Conservation (phyloP, 2,888 invertebrate species). For the Drosophila greeni region DNA sequence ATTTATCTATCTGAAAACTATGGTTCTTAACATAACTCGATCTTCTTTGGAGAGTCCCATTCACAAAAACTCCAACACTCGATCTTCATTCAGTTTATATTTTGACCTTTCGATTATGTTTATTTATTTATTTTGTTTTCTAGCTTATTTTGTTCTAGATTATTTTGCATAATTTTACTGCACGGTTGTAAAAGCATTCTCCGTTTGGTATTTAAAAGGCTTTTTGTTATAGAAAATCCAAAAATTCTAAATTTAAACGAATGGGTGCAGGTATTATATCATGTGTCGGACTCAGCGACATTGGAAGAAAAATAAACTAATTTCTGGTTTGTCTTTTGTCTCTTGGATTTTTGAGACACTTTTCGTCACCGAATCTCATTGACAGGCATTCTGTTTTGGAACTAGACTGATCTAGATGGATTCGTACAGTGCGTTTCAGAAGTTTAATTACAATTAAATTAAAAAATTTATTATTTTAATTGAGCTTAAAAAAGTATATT, state of each 20-base stretch:
- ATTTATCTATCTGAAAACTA: not conserved
- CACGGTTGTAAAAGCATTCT: slow-evolving; percentile 3
- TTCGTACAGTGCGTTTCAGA: slow-evolving; percentile 37
- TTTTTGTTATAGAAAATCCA: slow-evolving; percentile 11
- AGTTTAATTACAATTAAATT: too few relatives aligned
- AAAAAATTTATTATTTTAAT: not conserved
- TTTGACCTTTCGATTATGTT: slow-evolving; percentile 26
- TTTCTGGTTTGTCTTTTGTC: slow-evolving; percentile 11
- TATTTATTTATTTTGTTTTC: slow-evolving; percentile 25
- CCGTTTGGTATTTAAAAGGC: not conserved
- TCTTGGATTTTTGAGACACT: slow-evolving; percentile 4
- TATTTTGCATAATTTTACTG: slow-evolving; percentile 14
- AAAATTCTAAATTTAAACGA: not conserved
- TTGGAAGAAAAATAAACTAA: slow-evolving; percentile 1
- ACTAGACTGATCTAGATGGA: slow-evolving; percentile 26
- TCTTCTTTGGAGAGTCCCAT: slow-evolving; percentile 8
- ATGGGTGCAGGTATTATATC: slow-evolving; percentile 17
- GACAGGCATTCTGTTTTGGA: slow-evolving; percentile 35
- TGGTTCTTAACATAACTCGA: slow-evolving; percentile 25
- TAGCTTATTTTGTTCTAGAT: not conserved
- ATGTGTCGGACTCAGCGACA: not conserved
- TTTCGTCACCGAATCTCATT: slow-evolving; percentile 42
- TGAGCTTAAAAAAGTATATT: not conserved
- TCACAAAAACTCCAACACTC: slow-evolving; percentile 20
- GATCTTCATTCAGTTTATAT: slow-evolving; percentile 17